Evolutionary conservation across 2,797 vertebrate species (phyloP).

Genomic region (Brotula barbata): DNA sequence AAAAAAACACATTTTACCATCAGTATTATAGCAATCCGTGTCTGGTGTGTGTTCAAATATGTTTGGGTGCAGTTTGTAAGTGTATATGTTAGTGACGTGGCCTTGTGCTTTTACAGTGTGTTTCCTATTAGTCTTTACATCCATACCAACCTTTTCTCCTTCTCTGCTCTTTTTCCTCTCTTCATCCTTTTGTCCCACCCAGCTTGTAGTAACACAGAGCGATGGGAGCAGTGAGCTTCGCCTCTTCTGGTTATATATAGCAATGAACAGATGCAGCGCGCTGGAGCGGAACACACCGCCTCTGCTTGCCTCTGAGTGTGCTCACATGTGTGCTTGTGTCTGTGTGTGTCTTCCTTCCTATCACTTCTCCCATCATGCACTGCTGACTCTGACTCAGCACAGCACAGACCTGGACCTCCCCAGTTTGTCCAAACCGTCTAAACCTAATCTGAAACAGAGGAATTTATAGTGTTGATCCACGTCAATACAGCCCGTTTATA

Average conservation of each 20-base stretch:
- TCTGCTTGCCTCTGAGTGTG: slow-evolving; percentile 55
- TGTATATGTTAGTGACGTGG: slow-evolving; percentile 40
- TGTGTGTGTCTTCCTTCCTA: slow-evolving; percentile 58
- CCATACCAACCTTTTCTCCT: slow-evolving; percentile 21
- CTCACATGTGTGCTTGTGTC: slow-evolving; percentile 4
- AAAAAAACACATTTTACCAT: too few species aligned
- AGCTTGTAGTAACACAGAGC: slow-evolving; percentile 52
- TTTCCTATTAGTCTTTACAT: slow-evolving; percentile 30
- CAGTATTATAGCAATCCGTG: slow-evolving; percentile 44
- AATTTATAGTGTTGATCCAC: too few species aligned
- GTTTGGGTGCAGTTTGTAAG: slow-evolving; percentile 6
- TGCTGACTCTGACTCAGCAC: slow-evolving; percentile 72
- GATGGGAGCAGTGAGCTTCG: slow-evolving; percentile 55
- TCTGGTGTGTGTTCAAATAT: slow-evolving; percentile 50
- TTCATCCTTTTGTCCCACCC: slow-evolving; percentile 58
- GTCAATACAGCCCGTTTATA: too few species aligned
- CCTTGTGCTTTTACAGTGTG: slow-evolving; percentile 8
- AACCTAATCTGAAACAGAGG: background rate
- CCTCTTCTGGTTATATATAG: slow-evolving; percentile 77
- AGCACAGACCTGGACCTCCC: slow-evolving; percentile 49
- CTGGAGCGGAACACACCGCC: slow-evolving; percentile 69
- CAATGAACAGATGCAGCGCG: slow-evolving; percentile 73
- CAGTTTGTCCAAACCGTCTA: slow-evolving; percentile 5
- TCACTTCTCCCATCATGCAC: slow-evolving; percentile 65
- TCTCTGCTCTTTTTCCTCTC: slow-evolving; percentile 28